These are phyloP conservation scores for Pampusana beccarii DNA, from an alignment of 2,113 vertebrate genomes.

Conservation along the genomic window DNA sequence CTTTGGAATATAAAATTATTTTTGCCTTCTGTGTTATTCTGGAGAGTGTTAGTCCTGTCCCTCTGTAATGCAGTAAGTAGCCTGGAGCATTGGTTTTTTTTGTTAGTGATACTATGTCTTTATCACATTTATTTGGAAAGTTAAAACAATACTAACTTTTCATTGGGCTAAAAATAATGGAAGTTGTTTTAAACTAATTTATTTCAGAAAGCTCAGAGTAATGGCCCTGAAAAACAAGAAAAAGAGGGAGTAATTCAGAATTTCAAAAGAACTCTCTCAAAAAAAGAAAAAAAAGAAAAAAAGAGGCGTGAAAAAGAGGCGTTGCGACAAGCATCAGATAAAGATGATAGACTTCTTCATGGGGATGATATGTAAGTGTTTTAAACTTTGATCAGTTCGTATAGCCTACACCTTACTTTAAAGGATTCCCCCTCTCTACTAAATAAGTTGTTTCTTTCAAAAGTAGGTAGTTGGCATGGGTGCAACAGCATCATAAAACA, in stretches of 20 bases:
- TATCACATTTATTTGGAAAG: background rate
- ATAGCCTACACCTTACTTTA: background rate
- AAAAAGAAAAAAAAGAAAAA: conserved; percentile 97
- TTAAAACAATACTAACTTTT: background rate
- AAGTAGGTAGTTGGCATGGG: background rate
- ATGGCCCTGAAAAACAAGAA: conserved; percentile 95
- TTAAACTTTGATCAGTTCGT: background rate
- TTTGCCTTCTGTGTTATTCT: background rate
- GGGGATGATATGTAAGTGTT: conserved; percentile 86
- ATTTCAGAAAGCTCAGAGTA: conserved; percentile 91
- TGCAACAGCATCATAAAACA: background rate
- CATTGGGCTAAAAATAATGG: background rate
- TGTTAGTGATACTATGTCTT: background rate
- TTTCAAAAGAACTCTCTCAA: conserved; percentile 95
- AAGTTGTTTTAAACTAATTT: background rate
- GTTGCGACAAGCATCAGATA: conserved; percentile 82
- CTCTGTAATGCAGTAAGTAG: background rate
- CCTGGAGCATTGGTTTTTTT: background rate
- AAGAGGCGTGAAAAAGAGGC: conserved; percentile 94
- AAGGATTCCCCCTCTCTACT: background rate
- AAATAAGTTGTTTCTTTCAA: background rate
- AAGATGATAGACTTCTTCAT: conserved; percentile 81
- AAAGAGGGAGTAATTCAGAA: conserved; percentile 98
- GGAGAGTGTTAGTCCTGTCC: background rate
- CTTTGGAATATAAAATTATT: background rate